A percentile compares a stretch with the other conserved stretches of the same genome.
These are phyloP conservation scores for Peromyscus melanophrys DNA, from an alignment of 2,797 vertebrate genomes.

Conservation along the genomic window DNA sequence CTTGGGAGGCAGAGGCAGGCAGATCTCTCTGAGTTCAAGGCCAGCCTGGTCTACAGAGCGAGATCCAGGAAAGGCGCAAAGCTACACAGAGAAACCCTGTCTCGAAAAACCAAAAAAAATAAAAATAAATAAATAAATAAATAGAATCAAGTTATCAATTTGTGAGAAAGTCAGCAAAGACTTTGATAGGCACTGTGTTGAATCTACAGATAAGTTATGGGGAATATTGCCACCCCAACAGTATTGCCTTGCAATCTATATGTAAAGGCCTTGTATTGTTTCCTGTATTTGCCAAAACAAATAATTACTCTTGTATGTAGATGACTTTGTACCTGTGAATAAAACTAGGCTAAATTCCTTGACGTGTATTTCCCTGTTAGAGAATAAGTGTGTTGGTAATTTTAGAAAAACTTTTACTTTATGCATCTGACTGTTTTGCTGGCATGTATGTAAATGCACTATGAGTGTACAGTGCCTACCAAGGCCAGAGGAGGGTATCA, in stretches of 20 bases:
- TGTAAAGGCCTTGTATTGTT: not conserved
- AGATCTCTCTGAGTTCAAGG: no score
- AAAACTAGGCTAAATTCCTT: not conserved
- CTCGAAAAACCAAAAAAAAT: no score
- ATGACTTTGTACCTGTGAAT: not conserved
- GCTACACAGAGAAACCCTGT: no score
- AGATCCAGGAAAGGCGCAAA: no score
- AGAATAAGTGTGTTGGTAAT: not conserved
- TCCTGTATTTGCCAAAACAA: constrained; percentile 2
- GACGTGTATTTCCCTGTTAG: not conserved
- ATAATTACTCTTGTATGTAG: not conserved
- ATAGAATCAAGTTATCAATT: not conserved
- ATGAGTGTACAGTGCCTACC: not conserved
- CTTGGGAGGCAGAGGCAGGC: no score
- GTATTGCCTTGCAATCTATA: not conserved
- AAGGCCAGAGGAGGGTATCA: not conserved
- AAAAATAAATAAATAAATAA: no score
- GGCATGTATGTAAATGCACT: not conserved
- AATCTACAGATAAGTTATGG: not conserved
- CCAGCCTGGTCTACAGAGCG: no score
- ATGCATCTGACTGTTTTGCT: not conserved
- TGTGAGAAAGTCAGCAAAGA: not conserved
- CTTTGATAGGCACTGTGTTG: not conserved
- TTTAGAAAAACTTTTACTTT: not conserved
- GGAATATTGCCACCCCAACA: not conserved